A percentile compares a stretch with the other conserved stretches of the same genome.
phyloP scores from a whole-genome alignment of 2,888 invertebrate species.

The Ormyrus thymus region DNA sequence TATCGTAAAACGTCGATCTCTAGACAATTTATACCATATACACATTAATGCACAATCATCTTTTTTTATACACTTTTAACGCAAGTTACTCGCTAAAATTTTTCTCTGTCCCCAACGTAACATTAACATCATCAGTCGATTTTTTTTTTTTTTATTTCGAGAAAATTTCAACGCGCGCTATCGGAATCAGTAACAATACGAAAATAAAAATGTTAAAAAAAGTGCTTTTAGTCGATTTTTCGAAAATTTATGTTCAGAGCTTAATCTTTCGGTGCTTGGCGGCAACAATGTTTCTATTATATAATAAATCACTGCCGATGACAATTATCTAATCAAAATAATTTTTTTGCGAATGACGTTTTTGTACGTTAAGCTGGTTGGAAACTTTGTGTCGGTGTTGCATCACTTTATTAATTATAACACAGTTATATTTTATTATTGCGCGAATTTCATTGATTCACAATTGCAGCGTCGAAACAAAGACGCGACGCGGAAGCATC shows the following conservation, averaged over 20 bases:
- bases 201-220: not conserved
- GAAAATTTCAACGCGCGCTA: conserved; percentile 3
- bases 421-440: too few relatives aligned
- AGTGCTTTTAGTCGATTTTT: not conserved
- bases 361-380: too few relatives aligned
- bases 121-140: conserved; percentile 37
- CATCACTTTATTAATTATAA: too few relatives aligned
- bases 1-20: conserved; percentile 53
- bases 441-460: too few relatives aligned
- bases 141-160: not conserved
- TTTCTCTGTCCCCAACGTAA: conserved; percentile 7
- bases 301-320: too few relatives aligned
- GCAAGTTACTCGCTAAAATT: conserved; percentile 27
- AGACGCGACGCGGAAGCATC: too few relatives aligned
- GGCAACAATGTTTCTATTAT: too few relatives aligned
- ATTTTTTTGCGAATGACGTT: too few relatives aligned
- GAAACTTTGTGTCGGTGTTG: too few relatives aligned
- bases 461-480: too few relatives aligned
- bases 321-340: too few relatives aligned
- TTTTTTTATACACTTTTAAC: conserved; percentile 46
- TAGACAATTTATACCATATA: conserved; percentile 56
- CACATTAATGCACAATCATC: conserved; percentile 57
- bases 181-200: not conserved
- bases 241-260: conserved; percentile 27
- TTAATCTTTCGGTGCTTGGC: conserved; percentile 4